Conservation (phyloP, 1,140 invertebrate genomes). For the Adelges cooleyi region DNA sequence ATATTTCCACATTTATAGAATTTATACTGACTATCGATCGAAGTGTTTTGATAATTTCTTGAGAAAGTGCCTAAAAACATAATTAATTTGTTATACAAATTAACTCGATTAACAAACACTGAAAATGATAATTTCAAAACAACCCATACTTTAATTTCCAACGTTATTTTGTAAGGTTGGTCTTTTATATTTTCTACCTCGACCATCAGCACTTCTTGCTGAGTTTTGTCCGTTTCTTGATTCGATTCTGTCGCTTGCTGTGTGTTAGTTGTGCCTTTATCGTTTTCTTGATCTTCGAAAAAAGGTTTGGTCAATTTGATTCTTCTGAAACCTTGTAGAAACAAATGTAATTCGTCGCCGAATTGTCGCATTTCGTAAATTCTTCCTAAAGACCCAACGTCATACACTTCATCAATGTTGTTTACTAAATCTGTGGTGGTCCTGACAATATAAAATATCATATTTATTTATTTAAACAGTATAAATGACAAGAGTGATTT, state of each 20-base stretch:
- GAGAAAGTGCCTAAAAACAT: no score
- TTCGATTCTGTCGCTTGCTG: neutral
- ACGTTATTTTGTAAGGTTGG: conserved; percentile 78
- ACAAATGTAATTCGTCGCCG: conserved; percentile 81
- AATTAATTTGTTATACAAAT: no score
- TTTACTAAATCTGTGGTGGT: conserved; percentile 69
- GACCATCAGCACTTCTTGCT: conserved; percentile 68
- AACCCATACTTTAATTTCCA: conserved; percentile 86
- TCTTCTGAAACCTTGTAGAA: conserved; percentile 87
- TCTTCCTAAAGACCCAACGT: conserved; percentile 96
- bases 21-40: conserved; percentile 92
- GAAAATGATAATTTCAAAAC: no score
- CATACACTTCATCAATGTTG: no score
- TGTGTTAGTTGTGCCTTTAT: conserved; percentile 30
- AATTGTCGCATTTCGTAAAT: conserved; percentile 96
- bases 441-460: conserved; percentile 2
- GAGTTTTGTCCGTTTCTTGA: neutral
- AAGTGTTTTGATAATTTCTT: conserved; percentile 97
- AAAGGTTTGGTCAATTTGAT: conserved; percentile 68
- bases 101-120: no score
- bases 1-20: conserved; percentile 79
- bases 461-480: no score
- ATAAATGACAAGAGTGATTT: no score
- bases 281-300: conserved; percentile 50
- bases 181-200: conserved; percentile 90